phyloP scores from a whole-genome alignment of 2,113 vertebrate species.

The Gobius niger region DNA sequence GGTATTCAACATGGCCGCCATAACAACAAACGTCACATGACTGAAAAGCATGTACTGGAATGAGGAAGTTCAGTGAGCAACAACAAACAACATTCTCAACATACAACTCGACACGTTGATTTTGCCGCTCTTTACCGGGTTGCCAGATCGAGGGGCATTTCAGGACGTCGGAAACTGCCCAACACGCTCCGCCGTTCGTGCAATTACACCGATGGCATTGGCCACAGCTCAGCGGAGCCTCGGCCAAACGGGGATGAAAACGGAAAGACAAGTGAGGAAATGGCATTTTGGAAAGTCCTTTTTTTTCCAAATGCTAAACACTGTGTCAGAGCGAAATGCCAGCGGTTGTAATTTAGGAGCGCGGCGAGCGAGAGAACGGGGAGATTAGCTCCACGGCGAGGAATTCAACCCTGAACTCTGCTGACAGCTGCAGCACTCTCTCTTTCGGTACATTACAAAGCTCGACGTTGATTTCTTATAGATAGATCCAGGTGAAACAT shows the following conservation, averaged over 20 bases:
- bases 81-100: too few species aligned
- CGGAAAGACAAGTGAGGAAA: conserved; percentile 16
- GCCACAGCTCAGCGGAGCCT: conserved; percentile 11
- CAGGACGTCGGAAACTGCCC: conserved; percentile 18
- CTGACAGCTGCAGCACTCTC: conserved; percentile 12
- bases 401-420: conserved; percentile 23
- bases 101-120: too few species aligned
- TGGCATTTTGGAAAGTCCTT: conserved; percentile 22
- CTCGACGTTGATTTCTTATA: too few species aligned
- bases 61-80: too few species aligned
- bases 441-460: too few species aligned
- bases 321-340: conserved; percentile 38
- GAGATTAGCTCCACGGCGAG: conserved; percentile 11
- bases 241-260: conserved; percentile 21
- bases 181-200: conserved; percentile 12
- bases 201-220: conserved; percentile 18
- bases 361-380: conserved; percentile 8
- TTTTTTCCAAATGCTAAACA: conserved; percentile 27
- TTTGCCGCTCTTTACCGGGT: conserved; percentile 5
- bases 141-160: conserved; percentile 13
- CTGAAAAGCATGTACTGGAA: too few species aligned
- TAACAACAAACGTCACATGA: too few species aligned
- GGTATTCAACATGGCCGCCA: too few species aligned
- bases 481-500: too few species aligned
- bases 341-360: conserved; percentile 39